Evolutionary conservation across 2,113 vertebrate species (phyloP).

Genomic region (Eulemur rufifrons): DNA sequence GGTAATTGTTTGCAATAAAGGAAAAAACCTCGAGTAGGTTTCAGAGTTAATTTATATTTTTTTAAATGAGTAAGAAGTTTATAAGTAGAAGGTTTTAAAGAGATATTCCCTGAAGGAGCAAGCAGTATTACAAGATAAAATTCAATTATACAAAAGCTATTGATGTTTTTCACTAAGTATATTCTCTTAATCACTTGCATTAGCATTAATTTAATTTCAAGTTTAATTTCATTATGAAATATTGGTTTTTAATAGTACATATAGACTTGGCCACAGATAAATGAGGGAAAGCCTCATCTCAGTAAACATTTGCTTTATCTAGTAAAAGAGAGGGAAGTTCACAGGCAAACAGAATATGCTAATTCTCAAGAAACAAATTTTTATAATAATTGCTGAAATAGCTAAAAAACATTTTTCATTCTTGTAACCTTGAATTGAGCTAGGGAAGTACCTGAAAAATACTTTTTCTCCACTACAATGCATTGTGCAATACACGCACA

Average conservation of each 20-base stretch:
- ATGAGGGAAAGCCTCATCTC: not conserved
- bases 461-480: not conserved
- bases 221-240: slow-evolving; percentile 66
- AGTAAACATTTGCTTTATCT: not conserved
- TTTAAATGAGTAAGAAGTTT: slow-evolving; percentile 74
- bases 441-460: not conserved
- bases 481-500: not conserved
- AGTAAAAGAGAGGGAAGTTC: not conserved
- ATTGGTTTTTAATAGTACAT: slow-evolving; percentile 37
- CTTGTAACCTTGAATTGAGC: not conserved
- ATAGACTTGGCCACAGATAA: not conserved
- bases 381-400: not conserved
- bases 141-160: slow-evolving; percentile 66
- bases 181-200: slow-evolving; percentile 63
- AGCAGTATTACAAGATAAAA: slow-evolving; percentile 68
- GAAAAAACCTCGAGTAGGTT: slow-evolving; percentile 70
- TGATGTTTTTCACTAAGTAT: slow-evolving; percentile 58
- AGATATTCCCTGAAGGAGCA: slow-evolving; percentile 68
- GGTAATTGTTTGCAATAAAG: slow-evolving; percentile 75
- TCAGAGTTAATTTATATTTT: slow-evolving; percentile 75
- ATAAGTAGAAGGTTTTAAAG: slow-evolving; percentile 64
- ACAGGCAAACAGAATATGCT: not conserved
- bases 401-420: not conserved
- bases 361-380: not conserved
- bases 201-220: slow-evolving; percentile 55